Evolutionary conservation across 2,797 vertebrate species (phyloP).

Genomic region (Centropyge bicolor): DNA sequence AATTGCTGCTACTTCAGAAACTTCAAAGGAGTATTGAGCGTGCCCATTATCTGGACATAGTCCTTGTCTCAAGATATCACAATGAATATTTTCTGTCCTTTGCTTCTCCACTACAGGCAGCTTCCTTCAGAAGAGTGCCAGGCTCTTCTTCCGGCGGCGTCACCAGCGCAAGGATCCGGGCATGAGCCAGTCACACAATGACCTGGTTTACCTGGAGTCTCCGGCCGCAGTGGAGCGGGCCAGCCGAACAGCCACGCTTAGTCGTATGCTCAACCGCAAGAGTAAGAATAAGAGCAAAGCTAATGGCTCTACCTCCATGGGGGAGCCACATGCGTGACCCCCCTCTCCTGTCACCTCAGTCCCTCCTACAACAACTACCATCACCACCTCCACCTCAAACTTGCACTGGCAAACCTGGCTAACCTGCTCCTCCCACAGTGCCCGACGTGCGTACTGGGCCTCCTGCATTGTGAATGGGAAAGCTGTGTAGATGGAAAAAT

Average conservation of each 20-base stretch:
- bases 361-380: conserved; percentile 48
- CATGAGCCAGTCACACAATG: conserved; percentile 98
- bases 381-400: conserved; percentile 57
- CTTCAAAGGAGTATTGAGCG: neutral
- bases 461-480: conserved; percentile 57
- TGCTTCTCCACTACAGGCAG: conserved; percentile 84
- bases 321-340: conserved; percentile 82
- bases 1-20: neutral
- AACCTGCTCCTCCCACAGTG: conserved; percentile 25
- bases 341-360: conserved; percentile 27
- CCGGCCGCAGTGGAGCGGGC: conserved; percentile 84
- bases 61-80: conserved; percentile 5
- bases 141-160: conserved; percentile 94
- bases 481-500: conserved; percentile 46
- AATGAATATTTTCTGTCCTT: neutral
- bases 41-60: neutral
- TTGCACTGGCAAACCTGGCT: conserved; percentile 57
- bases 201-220: conserved; percentile 94
- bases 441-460: conserved; percentile 30
- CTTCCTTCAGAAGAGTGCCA: conserved; percentile 92
- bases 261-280: conserved; percentile 90
- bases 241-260: conserved; percentile 89
- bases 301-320: conserved; percentile 84
- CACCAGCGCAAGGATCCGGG: conserved; percentile 96
- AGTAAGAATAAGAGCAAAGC: conserved; percentile 88